Base-by-base conservation (phyloP, 2,113 vertebrate species). In the Pseudopipra pipra region DNA sequence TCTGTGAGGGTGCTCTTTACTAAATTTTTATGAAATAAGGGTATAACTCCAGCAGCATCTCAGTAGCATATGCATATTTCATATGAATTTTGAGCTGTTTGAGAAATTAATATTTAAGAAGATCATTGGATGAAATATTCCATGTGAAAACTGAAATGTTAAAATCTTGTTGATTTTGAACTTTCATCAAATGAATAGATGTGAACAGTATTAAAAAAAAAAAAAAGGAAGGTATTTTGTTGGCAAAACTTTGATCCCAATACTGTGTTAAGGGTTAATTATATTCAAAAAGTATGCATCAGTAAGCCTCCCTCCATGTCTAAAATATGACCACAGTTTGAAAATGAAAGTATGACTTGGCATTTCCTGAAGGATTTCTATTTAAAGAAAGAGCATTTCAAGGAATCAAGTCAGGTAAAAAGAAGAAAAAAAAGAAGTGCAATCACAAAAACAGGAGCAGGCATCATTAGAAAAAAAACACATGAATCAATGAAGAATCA, bases 91-190 rank as follows among this genome's bases (percentile, higher is more conserved):
- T 23, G 20, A 93, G 16, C 4, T 85, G 22, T 56, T 84, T 49
- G 37, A 79, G 28, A 91, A 87, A 85, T 87, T 87, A 85, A 87
- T 93, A 85, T 95, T 91, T 93, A 85, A 91, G 71, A 85, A 79
- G 6, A 51, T 76, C 33, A 81, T 56, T 43, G 31, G 35, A 78
- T 46, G 13, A 73, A 79, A 49, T 73, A 4, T 65, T 93, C 23
- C 5, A 5, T 44, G 33, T 68, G 66, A 66, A 93, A 95, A 79
- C 13, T 31, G 44, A 49, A 87, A 68, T 61, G 18, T 59, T 81
- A 84, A 90, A 87, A 65, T 4, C 3, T 56, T 82, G 15, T 6
- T 72, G 25, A 72, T 76, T 82, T 75, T 89, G 44, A 87, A 85
- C 15, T 89, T 92, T 49, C 31, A 31, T 33, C n/a, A 92, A 81